Evolutionary conservation across 37 sponge, comb jelly and placozoan genomes (phyloP).

Genomic region (Amphimedon queenslandica): DNA sequence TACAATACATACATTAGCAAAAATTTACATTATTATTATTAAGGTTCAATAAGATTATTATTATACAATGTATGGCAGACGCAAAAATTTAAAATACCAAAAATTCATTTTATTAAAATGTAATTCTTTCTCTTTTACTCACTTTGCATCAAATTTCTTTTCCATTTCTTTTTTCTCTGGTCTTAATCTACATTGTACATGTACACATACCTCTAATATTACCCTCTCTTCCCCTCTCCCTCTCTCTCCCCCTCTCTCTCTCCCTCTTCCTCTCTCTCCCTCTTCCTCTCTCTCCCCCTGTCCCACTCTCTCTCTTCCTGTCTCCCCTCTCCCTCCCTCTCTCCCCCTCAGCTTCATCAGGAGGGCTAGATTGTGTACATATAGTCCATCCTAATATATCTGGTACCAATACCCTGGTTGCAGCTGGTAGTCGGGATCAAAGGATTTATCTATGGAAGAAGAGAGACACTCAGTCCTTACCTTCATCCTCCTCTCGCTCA

Average conservation of each 20-base stretch:
- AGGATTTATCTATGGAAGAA: constrained; percentile 44
- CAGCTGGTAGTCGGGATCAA: constrained; percentile 46
- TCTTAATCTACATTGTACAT: too few relatives aligned
- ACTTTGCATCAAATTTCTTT: too few relatives aligned
- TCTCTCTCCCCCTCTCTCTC: too few relatives aligned
- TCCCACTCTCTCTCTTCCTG: not conserved
- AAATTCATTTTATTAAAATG: too few relatives aligned
- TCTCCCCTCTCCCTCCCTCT: not conserved
- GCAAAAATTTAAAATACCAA: too few relatives aligned
- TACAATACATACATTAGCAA: too few relatives aligned
- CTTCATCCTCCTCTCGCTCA: not conserved
- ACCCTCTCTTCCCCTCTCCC: constrained; percentile 1
- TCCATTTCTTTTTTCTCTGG: too few relatives aligned
- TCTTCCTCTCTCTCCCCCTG: not conserved
- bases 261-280: too few relatives aligned
- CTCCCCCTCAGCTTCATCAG: constrained; percentile 15
- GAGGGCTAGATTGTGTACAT: constrained; percentile 56
- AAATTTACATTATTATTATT: too few relatives aligned
- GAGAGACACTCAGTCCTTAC: not conserved
- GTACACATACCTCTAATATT: not conserved
- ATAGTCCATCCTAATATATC: constrained; percentile 22
- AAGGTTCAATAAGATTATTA: too few relatives aligned
- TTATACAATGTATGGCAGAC: too few relatives aligned
- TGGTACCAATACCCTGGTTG: constrained; percentile 28
- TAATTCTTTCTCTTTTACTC: too few relatives aligned